phyloP scores from a whole-genome alignment of 2,888 invertebrate species.

The Harpalus rufipes region DNA sequence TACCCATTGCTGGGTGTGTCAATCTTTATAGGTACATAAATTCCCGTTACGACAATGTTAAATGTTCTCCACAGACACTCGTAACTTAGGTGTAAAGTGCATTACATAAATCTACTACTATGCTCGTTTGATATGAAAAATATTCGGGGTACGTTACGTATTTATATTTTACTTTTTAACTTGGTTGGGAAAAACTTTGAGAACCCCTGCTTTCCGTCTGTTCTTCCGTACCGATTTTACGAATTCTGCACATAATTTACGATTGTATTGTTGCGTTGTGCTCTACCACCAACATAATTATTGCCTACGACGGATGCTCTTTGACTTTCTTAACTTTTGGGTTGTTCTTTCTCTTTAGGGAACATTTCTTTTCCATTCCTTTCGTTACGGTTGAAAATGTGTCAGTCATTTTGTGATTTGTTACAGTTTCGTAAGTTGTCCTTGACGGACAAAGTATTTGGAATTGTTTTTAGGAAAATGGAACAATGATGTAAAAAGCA shows the following conservation, averaged over 20 bases:
- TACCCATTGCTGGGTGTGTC: not conserved
- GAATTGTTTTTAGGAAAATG: not conserved
- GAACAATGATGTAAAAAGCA: not conserved
- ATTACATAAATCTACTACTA: too few relatives aligned
- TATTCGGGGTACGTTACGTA: too few relatives aligned
- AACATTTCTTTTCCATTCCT: conserved; percentile 35
- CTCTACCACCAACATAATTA: conserved; percentile 58
- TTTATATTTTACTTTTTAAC: not conserved
- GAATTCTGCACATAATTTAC: conserved; percentile 68
- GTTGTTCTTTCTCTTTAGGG: conserved; percentile 46
- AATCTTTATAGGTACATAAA: too few relatives aligned
- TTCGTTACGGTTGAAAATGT: conserved; percentile 36
- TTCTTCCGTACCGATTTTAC: conserved; percentile 63
- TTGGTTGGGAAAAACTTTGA: not conserved
- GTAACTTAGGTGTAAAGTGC: too few relatives aligned
- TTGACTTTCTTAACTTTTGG: conserved; percentile 52
- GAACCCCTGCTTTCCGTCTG: not conserved
- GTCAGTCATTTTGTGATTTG: conserved; percentile 25
- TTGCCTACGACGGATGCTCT: conserved; percentile 32
- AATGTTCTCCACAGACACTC: too few relatives aligned
- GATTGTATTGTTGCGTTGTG: conserved; percentile 64
- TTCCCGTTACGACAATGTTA: too few relatives aligned
- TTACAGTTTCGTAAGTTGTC: conserved; percentile 20
- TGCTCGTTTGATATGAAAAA: too few relatives aligned
- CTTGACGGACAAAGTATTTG: conserved; percentile 5